These are phyloP conservation scores for Anticlea derivata DNA, from an alignment of 2,888 invertebrate genomes.

Conservation along the genomic window DNA sequence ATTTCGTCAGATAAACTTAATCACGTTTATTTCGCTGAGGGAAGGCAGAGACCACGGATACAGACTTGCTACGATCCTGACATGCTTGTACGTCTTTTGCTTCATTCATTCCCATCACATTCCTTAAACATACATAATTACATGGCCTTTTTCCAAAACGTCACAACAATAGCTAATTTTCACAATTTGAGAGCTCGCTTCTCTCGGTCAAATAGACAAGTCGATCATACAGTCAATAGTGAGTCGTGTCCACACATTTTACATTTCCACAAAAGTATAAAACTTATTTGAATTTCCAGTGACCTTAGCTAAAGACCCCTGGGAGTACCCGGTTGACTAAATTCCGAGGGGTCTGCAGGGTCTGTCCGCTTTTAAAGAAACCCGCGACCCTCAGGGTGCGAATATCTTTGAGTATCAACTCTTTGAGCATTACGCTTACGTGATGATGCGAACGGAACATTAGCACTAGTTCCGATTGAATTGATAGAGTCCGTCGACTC, in stretches of 20 bases:
- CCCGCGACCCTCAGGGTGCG: constrained; percentile 71
- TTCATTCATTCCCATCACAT: too few species aligned
- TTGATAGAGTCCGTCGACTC: not conserved
- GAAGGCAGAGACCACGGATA: too few species aligned
- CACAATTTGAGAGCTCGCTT: too few species aligned
- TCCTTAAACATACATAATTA: too few species aligned
- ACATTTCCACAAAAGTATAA: constrained; percentile 15
- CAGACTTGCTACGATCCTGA: too few species aligned
- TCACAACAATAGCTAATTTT: too few species aligned
- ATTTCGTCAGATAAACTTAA: too few species aligned
- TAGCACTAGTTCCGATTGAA: constrained; percentile 2
- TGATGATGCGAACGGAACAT: constrained; percentile 6
- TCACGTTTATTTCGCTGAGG: too few species aligned
- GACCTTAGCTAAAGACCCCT: constrained; percentile 64
- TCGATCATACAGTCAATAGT: not conserved
- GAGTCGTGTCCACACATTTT: constrained; percentile 4
- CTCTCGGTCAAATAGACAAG: too few species aligned
- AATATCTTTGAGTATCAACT: constrained; percentile 64
- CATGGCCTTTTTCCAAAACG: too few species aligned
- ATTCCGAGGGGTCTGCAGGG: constrained; percentile 67
- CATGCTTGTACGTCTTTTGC: too few species aligned
- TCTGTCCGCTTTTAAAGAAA: constrained; percentile 75
- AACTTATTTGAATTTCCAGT: constrained; percentile 69
- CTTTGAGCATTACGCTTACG: constrained; percentile 28
- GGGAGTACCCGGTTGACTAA: constrained; percentile 76